phyloP scores from a whole-genome alignment of 2,113 vertebrate species.

The Chaetura pelagica region DNA sequence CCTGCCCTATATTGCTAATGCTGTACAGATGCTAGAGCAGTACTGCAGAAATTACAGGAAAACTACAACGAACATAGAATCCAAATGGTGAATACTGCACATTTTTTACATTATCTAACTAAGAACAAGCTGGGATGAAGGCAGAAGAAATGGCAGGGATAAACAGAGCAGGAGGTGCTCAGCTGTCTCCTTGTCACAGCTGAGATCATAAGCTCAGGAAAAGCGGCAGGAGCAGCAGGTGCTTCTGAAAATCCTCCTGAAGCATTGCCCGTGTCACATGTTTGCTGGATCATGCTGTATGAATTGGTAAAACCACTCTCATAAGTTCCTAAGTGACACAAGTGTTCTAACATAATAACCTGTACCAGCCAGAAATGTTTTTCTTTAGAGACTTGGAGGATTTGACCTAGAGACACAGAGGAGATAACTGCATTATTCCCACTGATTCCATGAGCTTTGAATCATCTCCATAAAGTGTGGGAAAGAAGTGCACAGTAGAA shows the following conservation, averaged over 20 bases:
- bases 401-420: neutral
- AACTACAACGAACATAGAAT: accelerated
- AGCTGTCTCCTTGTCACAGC: neutral
- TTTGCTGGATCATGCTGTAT: neutral
- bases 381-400: neutral
- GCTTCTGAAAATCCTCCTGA: neutral
- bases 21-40: neutral
- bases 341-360: neutral
- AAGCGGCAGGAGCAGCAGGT: conserved; percentile 33
- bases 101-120: neutral
- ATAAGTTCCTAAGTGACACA: neutral
- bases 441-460: neutral
- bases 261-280: neutral
- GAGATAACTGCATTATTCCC: neutral
- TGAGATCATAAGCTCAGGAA: neutral
- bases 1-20: neutral
- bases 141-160: neutral
- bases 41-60: neutral
- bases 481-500: neutral
- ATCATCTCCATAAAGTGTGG: neutral
- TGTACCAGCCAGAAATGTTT: neutral
- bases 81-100: neutral
- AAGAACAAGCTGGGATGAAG: neutral
- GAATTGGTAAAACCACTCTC: neutral
- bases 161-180: neutral